phyloP scores from a whole-genome alignment of 2,888 invertebrate species.

The Tetragnatha montana region DNA sequence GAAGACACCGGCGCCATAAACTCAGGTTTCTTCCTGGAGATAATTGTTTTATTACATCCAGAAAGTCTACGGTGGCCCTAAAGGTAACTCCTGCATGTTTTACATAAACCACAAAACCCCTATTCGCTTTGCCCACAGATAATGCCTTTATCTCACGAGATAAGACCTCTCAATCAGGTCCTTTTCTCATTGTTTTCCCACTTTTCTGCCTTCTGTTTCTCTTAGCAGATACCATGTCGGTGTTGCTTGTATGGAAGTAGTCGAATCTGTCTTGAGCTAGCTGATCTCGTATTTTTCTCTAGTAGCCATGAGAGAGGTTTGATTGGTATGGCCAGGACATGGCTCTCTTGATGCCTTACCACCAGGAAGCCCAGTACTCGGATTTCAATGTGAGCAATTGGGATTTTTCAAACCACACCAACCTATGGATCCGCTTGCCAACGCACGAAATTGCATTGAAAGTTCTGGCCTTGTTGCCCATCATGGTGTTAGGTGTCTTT shows the following conservation, averaged over 20 bases:
- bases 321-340: not conserved
- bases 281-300: not conserved
- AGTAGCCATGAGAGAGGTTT: not conserved
- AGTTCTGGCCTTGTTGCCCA: constrained; percentile 74
- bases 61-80: too few relatives aligned
- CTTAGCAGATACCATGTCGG: too few relatives aligned
- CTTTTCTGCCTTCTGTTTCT: too few relatives aligned
- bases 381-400: constrained; percentile 54
- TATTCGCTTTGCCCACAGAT: too few relatives aligned
- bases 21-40: too few relatives aligned
- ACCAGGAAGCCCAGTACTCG: constrained; percentile 12
- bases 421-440: constrained; percentile 60
- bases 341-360: constrained; percentile 53
- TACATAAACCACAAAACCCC: too few relatives aligned
- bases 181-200: not conserved
- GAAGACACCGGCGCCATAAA: too few relatives aligned
- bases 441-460: constrained; percentile 73
- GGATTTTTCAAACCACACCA: constrained; percentile 59
- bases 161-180: not conserved
- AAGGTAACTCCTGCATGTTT: too few relatives aligned
- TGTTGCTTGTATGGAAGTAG: not conserved
- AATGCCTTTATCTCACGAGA: not conserved
- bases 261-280: not conserved
- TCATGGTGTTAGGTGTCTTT: constrained; percentile 82
- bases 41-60: too few relatives aligned